Conservation (phyloP, 2,113 vertebrate species). For the Lanius ludovicianus region DNA sequence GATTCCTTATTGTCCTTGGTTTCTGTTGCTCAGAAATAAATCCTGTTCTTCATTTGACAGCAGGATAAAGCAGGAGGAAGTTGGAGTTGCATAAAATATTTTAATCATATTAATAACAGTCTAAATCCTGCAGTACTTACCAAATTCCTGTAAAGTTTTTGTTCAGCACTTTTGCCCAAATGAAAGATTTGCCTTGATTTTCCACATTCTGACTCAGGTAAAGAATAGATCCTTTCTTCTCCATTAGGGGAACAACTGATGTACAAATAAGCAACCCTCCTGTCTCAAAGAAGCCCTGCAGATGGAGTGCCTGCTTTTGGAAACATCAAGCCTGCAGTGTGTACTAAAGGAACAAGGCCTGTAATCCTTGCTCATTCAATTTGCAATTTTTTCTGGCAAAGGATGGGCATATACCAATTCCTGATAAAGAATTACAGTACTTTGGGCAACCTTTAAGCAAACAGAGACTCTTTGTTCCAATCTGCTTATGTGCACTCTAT, state of each 20-base stretch:
- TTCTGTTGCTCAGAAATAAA: constrained; percentile 14
- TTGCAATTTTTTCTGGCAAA: not conserved
- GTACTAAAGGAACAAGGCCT: not conserved
- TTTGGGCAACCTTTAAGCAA: not conserved
- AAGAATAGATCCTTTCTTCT: not conserved
- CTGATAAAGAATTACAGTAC: not conserved
- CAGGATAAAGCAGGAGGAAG: constrained; percentile 10
- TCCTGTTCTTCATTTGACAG: not conserved
- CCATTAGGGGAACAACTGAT: not conserved
- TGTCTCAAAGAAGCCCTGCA: not conserved
- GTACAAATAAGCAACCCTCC: not conserved
- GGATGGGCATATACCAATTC: not conserved
- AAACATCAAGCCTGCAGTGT: not conserved
- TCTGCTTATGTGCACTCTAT: not conserved
- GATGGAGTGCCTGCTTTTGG: constrained; percentile 1
- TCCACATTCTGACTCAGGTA: not conserved
- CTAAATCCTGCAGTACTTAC: not conserved
- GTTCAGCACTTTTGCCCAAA: not conserved
- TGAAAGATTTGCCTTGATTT: not conserved
- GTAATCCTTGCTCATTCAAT: not conserved
- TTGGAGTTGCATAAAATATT: not conserved
- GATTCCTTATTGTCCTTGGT: not conserved
- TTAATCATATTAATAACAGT: not conserved
- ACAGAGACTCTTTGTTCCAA: not conserved
- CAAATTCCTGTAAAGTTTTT: not conserved